A percentile compares a stretch with the other conserved stretches of the same genome.
These are phyloP conservation scores for Siniperca obscura DNA, from an alignment of 2,797 vertebrate genomes.

Conservation along the genomic window DNA sequence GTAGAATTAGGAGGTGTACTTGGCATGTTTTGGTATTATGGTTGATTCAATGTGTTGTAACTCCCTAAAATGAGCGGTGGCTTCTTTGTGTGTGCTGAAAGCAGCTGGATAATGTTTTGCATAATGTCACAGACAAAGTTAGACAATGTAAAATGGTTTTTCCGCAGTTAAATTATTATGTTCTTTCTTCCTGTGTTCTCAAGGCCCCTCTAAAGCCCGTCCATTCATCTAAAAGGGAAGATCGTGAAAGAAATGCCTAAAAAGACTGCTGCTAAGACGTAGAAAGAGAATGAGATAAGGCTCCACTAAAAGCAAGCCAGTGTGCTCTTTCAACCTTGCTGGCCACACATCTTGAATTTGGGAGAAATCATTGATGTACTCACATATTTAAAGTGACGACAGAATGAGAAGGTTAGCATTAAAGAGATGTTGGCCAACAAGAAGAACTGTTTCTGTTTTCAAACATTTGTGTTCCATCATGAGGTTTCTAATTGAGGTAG, in stretches of 20 bases:
- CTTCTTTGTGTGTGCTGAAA: conserved; percentile 38
- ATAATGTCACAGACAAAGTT: conserved; percentile 50
- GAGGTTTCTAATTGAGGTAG: conserved; percentile 56
- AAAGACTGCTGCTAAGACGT: conserved; percentile 26
- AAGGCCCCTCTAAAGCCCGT: conserved; percentile 45
- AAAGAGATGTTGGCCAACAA: conserved; percentile 34
- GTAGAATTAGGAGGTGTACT: conserved; percentile 4
- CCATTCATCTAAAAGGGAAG: conserved; percentile 40
- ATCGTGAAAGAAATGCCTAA: conserved; percentile 37
- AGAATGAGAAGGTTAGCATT: conserved; percentile 39
- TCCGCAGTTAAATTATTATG: conserved; percentile 27
- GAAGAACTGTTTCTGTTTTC: conserved; percentile 40
- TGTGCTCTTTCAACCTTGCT: conserved; percentile 35
- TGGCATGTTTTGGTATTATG: conserved; percentile 31
- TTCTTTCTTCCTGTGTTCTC: conserved; percentile 42
- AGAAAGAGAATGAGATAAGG: conserved; percentile 43
- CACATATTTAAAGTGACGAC: conserved; percentile 48
- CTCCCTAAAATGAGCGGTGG: conserved; percentile 17
- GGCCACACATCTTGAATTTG: conserved; percentile 31
- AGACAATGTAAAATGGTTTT: conserved; percentile 38
- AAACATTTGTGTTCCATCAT: conserved; percentile 43
- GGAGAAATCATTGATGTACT: conserved; percentile 33
- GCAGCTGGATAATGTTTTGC: conserved; percentile 28
- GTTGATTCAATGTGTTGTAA: conserved; percentile 16
- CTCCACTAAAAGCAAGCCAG: conserved; percentile 33